A percentile compares a stretch with the other conserved stretches of the same genome.
phyloP scores from a whole-genome alignment of 2,113 vertebrate species.

The human region GRCh38 chr17:58014001-58014500 shows the following conservation, averaged over 20 bases:
- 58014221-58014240: neutral
- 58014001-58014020: neutral
- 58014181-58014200: neutral
- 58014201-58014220: neutral
- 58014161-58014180: neutral
- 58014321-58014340: neutral
- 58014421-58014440: neutral
- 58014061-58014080: neutral
- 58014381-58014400: neutral
- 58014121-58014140: neutral
- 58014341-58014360: neutral
- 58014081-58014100: neutral
- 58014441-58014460: neutral
- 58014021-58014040: neutral
- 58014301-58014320: neutral
- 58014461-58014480: neutral
- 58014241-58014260: neutral
- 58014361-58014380: neutral
- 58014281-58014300: neutral
- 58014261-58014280: neutral
- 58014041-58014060: neutral
- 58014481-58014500: neutral
- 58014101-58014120: neutral
- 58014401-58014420: neutral
- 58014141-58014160: neutral